Evolutionary conservation across 2,888 invertebrate genomes (phyloP).

Genomic region (Brachyopa scutellaris): DNA sequence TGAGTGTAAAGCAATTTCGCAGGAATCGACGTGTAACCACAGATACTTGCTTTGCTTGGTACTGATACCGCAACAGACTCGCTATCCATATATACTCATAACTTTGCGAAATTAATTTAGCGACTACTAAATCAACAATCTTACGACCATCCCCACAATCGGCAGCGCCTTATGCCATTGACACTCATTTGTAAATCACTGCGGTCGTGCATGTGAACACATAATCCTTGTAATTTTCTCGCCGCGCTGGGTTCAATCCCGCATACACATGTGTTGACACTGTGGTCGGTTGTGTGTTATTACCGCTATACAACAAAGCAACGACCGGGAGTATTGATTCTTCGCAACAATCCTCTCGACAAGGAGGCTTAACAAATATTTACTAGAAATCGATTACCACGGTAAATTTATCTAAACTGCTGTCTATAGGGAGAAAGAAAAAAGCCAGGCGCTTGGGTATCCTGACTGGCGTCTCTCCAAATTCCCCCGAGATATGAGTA

Average conservation of each 20-base stretch:
- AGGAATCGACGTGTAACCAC: too few species aligned
- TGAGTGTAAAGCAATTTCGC: too few species aligned
- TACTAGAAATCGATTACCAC: constrained; percentile 64
- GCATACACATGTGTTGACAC: constrained; percentile 54
- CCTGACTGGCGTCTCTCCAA: constrained; percentile 6
- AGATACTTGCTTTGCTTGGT: too few species aligned
- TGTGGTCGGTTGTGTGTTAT: constrained; percentile 38
- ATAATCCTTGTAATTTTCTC: constrained; percentile 46
- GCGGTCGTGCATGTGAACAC: constrained; percentile 39
- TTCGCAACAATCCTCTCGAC: constrained; percentile 3
- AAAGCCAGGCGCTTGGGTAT: neutral
- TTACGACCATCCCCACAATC: too few species aligned
- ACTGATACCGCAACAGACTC: too few species aligned
- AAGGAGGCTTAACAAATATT: constrained; percentile 42
- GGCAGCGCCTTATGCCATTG: too few species aligned
- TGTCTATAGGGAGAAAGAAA: neutral
- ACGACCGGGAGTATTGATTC: constrained; percentile 8
- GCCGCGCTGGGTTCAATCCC: constrained; percentile 10
- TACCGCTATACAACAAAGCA: constrained; percentile 1
- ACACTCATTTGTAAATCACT: constrained; percentile 49
- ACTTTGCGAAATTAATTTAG: too few species aligned
- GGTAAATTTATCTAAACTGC: constrained; percentile 69
- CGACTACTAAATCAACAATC: too few species aligned
- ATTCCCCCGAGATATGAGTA: constrained; percentile 20
- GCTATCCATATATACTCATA: too few species aligned